Evolutionary conservation across 53 echinoderm and acorn worm genomes (phyloP), one percentile per base, ranked within the genome.

Genomic region (Holothuria scabra): DNA sequence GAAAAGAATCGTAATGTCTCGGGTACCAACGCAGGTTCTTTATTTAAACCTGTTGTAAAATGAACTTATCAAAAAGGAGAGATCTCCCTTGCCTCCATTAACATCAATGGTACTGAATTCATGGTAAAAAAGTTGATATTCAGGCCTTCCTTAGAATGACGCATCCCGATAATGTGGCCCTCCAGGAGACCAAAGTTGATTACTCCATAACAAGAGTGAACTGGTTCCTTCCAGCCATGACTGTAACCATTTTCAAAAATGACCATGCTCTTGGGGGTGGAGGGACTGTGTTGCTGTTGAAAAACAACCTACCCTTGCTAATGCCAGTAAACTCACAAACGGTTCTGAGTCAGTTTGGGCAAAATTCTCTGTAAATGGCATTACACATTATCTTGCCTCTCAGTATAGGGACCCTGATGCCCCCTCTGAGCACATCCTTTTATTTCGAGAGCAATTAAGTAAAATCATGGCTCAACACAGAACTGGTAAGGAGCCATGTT

Each of bases 221-320:
- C 11, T 1, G 31, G 3, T 68, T 68, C 21, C 4, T 68, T 8
- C 33, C 12, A 7, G 66, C 22, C 28, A 30, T 13, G 68, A 68
- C 68, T 68, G 37, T 38, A 68, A 16, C n/a, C 37, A 68, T 68
- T 68, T 68, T 68, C n/a, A 68, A 20, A 68, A 31, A 31, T 33
- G 68, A 37, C 33, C 38, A 38, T 68, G 20, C 38, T 1, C 34
- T 37, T 31, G 68, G 68, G 68, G 18, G 31, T 31, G 31, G 30
- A 28, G 16, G 12, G 13, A 34, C 3, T 35, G 4, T 1, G 65
- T 18, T 65, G 65, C 65, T 28, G 28, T 8, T 65, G 18, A 65
- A 65, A 52, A 65, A 65, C 14, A 6, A 65, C n/a, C 18, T 31
- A 13, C 28, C 28, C 65, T 5, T 22, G 12, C 65, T 12, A 65